Evolutionary conservation across 2,113 vertebrate species (phyloP), one percentile per base, ranked within the genome.

Genomic region (Thamnaconus septentrionalis): DNA sequence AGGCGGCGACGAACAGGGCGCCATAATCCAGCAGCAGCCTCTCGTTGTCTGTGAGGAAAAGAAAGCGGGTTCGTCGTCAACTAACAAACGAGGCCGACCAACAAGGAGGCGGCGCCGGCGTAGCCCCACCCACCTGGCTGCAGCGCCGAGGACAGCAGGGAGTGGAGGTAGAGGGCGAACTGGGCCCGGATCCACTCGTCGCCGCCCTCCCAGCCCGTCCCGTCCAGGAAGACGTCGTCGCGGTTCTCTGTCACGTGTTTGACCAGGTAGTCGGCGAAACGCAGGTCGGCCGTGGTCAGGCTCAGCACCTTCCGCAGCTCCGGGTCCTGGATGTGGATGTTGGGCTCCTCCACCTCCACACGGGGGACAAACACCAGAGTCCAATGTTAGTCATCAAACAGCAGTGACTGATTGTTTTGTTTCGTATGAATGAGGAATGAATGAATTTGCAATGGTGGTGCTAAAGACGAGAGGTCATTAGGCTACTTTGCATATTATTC

Each of bases 111-210:
- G 59, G 11, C 8, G 51, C 1, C 12, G 7, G 48, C 6, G 6
- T n/a, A 12, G 18, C n/a, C 56, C 11, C 7, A 1, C 46, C 0
- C 9, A 98, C 96, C 96, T 91, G 91, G 81, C 69, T 96, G 96
- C 51, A 96, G 54, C 0, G 93, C 90, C 44, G 94, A 94, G 53
- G 97, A 94, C 55, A 99, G 92, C 40, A 99, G 85, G 0, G 96
- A 93, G 41, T 97, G 95, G 53, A 97, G 82, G 76, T 99, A 99
- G 68, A 94, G 92, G 0, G 91, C 91, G 84, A 99, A 98, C 89
- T 99, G 97, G 46, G 96, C 96, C 48, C 97, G 84, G 89, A 99
- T 98, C 97, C 97, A 99, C 70, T 99, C 97, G 10, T 99, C 97
- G 6, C 97, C 97, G 54, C 97, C 97, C 89, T 98, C 97, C 97